phyloP scores from a whole-genome alignment of 2,888 invertebrate genomes.

The Nymphalis c-album region DNA sequence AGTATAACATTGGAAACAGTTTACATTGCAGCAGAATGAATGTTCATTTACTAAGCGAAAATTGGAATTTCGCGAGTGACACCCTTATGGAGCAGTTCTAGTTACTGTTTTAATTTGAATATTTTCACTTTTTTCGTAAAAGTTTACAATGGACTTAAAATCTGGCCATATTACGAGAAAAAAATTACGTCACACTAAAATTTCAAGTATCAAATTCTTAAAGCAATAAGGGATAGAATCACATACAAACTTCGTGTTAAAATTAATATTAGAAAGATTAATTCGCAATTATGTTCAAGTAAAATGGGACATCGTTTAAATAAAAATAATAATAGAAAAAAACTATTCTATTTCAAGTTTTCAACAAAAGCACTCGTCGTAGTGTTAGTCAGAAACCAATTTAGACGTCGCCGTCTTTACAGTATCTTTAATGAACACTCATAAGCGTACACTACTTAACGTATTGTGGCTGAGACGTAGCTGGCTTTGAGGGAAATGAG shows the following conservation, averaged over 20 bases:
- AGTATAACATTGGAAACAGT: constrained; percentile 25
- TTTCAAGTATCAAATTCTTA: neutral
- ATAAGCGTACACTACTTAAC: constrained; percentile 73
- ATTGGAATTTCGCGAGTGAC: constrained; percentile 40
- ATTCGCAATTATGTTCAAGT: too few relatives aligned
- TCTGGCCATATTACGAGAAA: neutral
- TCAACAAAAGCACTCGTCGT: constrained; percentile 23
- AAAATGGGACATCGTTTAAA: too few relatives aligned
- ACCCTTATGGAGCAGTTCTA: constrained; percentile 33
- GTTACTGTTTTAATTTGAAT: constrained; percentile 31
- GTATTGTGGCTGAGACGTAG: constrained; percentile 56
- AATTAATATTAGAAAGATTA: too few relatives aligned
- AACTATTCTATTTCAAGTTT: neutral
- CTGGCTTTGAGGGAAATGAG: constrained; percentile 49
- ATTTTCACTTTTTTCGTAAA: constrained; percentile 28
- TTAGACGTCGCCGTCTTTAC: constrained; percentile 74
- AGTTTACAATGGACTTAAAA: constrained; percentile 3
- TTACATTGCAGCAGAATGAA: constrained; percentile 59
- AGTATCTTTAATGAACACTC: constrained; percentile 81
- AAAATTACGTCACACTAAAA: neutral
- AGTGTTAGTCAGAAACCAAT: constrained; percentile 58
- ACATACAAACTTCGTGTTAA: too few relatives aligned
- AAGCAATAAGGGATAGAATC: too few relatives aligned
- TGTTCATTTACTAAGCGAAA: constrained; percentile 73
- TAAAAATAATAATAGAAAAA: neutral